phyloP scores from a whole-genome alignment of 2,888 invertebrate species.

The Pycnomerus fuliginosus region DNA sequence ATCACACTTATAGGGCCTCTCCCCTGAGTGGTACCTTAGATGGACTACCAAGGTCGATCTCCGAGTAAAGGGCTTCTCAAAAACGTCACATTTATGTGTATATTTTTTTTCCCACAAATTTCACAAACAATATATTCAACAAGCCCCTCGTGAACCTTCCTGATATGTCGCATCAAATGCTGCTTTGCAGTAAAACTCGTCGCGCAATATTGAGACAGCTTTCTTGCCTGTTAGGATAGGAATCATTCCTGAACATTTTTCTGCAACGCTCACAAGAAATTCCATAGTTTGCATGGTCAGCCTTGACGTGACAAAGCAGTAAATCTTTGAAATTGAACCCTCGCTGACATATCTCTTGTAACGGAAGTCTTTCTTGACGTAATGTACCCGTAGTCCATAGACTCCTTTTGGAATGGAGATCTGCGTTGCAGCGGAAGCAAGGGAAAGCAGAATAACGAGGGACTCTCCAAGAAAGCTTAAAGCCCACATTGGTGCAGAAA shows the following conservation, averaged over 20 bases:
- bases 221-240: too few relatives aligned
- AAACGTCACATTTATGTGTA: constrained; percentile 51
- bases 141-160: too few relatives aligned
- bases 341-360: constrained; percentile 32
- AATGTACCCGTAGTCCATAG: constrained; percentile 25
- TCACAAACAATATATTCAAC: too few relatives aligned
- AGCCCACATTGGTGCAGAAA: neutral
- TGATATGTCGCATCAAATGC: too few relatives aligned
- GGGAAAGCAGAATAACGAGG: too few relatives aligned
- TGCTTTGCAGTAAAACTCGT: too few relatives aligned
- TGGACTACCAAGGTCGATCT: constrained; percentile 39
- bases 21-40: constrained; percentile 42
- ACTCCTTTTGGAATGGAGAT: constrained; percentile 41
- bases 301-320: constrained; percentile 30
- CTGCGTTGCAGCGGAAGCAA: too few relatives aligned
- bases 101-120: too few relatives aligned
- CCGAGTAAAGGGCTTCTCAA: too few relatives aligned
- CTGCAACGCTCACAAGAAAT: constrained; percentile 34
- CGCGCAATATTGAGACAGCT: too few relatives aligned
- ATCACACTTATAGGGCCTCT: constrained; percentile 19
- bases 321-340: constrained; percentile 32
- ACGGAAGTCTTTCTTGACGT: too few relatives aligned
- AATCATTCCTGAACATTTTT: constrained; percentile 37
- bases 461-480: too few relatives aligned
- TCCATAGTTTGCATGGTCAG: constrained; percentile 35